Percentiles rank a stretch among this genome's conserved stretches.
Conservation (phyloP, 2,797 vertebrate genomes). For the Smutsia gigantea region DNA sequence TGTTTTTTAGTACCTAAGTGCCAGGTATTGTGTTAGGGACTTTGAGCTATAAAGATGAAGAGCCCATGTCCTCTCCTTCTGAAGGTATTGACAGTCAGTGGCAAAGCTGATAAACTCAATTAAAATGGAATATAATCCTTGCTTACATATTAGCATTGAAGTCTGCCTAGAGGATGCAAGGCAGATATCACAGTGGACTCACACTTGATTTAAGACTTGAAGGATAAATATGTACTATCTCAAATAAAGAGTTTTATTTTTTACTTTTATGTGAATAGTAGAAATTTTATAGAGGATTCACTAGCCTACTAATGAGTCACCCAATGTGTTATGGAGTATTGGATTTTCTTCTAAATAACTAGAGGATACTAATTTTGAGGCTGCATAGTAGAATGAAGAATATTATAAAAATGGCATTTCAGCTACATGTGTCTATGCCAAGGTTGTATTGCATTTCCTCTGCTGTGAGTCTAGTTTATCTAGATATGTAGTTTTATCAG, state of each 20-base stretch:
- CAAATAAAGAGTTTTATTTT: not conserved
- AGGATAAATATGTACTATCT: not conserved
- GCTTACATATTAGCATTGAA: not conserved
- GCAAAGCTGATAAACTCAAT: not conserved
- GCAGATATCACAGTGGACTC: not conserved
- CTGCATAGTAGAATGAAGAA: not conserved
- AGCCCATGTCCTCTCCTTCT: not conserved
- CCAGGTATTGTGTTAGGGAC: not conserved
- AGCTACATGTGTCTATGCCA: not conserved
- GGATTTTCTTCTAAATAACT: not conserved
- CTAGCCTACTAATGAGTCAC: not conserved
- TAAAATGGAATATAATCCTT: not conserved
- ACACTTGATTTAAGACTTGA: not conserved
- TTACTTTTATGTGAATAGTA: not conserved
- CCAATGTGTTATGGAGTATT: not conserved
- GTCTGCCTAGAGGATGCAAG: not conserved
- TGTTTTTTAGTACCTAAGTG: not conserved
- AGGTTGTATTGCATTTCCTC: not conserved
- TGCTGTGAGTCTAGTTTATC: not conserved
- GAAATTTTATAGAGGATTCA: not conserved
- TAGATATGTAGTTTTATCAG: not conserved
- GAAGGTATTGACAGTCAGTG: not conserved
- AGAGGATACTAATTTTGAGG: not conserved
- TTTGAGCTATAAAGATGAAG: not conserved
- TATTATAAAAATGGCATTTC: not conserved